Evolutionary conservation across 2,113 vertebrate genomes (phyloP).

Genomic region (Bubalus kerabau): DNA sequence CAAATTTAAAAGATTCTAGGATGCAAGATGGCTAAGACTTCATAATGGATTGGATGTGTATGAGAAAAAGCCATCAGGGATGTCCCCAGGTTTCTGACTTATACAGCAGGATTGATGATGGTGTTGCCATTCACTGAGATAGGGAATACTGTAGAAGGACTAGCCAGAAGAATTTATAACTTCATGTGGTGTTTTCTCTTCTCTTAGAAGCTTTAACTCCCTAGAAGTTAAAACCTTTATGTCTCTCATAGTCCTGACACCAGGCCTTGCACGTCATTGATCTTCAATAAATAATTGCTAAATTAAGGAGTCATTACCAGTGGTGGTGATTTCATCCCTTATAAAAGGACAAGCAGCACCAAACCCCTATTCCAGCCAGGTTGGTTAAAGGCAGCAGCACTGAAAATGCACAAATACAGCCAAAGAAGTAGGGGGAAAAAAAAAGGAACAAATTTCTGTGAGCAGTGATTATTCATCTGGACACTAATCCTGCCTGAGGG

Average conservation of each 20-base stretch:
- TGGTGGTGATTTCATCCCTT: background rate
- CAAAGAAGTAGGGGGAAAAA: background rate
- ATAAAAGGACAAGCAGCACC: background rate
- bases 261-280: background rate
- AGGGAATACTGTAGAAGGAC: background rate
- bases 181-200: background rate
- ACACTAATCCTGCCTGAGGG: slow-evolving; percentile 43
- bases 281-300: background rate
- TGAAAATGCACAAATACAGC: background rate
- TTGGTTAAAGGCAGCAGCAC: background rate
- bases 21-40: background rate
- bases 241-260: background rate
- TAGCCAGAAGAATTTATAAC: background rate
- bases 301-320: background rate
- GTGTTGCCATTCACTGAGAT: background rate
- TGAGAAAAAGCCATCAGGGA: background rate
- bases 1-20: background rate
- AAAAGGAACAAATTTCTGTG: background rate
- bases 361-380: background rate
- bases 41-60: background rate
- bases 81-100: background rate
- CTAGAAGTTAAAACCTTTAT: background rate
- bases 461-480: slow-evolving; percentile 46
- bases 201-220: background rate
- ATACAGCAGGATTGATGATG: too few relatives aligned